Percentiles rank a stretch among this genome's conserved stretches.
phyloP scores from a whole-genome alignment of 2,888 invertebrate genomes.

The Pandemis corylana region DNA sequence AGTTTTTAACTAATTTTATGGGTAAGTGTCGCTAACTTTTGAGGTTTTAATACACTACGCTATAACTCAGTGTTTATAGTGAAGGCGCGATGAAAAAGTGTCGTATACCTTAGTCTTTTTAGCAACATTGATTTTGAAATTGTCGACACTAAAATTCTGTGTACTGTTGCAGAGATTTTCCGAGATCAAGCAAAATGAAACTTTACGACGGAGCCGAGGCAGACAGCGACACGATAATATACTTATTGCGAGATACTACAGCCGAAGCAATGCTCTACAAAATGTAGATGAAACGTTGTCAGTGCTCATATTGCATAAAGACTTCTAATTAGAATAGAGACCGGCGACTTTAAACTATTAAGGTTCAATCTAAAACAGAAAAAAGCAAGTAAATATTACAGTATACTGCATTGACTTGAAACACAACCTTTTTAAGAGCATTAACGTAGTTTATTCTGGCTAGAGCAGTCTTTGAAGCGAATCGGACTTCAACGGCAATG shows the following conservation, averaged over 20 bases:
- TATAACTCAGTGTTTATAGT: no score
- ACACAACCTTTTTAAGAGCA: neutral
- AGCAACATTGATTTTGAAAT: neutral
- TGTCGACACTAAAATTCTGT: conserved; percentile 3
- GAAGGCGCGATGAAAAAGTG: no score
- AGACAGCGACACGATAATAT: conserved; percentile 26
- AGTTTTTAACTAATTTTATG: no score
- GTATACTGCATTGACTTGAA: neutral
- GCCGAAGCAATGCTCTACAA: conserved; percentile 3
- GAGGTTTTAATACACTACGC: no score
- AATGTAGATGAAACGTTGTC: conserved; percentile 9
- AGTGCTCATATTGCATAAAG: neutral
- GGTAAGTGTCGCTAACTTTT: no score
- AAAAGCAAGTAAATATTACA: neutral
- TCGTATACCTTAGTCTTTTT: no score
- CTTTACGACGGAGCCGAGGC: conserved; percentile 33
- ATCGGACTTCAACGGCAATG: no score
- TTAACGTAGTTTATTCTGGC: neutral
- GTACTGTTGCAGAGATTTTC: conserved; percentile 31
- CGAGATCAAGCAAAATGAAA: conserved; percentile 38
- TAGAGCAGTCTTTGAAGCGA: no score
- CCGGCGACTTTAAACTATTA: neutral
- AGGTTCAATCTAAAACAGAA: neutral
- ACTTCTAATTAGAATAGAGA: neutral
- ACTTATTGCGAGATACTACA: conserved; percentile 13